Conservation (phyloP, 2,113 vertebrate genomes). For the Ploceus nigricollis region DNA sequence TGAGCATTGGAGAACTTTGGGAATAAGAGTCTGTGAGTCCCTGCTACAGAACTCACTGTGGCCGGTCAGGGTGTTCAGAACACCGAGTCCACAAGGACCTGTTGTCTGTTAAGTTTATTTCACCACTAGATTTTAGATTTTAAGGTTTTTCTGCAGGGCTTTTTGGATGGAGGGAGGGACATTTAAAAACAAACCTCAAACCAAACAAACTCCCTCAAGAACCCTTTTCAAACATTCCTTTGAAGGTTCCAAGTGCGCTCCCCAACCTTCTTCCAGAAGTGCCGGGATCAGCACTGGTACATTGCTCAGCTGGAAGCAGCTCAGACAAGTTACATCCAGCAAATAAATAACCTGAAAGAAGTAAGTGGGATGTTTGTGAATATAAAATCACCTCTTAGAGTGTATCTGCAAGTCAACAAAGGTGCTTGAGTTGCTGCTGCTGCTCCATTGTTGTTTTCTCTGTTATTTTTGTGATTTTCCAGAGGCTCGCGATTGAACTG, state of each 20-base stretch:
- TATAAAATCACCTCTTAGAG: not conserved
- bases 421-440: not conserved
- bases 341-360: slow-evolving; percentile 98
- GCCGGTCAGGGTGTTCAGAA: not conserved
- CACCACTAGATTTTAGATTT: not conserved
- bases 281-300: slow-evolving; percentile 97
- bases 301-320: slow-evolving; percentile 95
- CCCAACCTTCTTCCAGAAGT: slow-evolving; percentile 98
- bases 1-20: not conserved
- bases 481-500: slow-evolving; percentile 94
- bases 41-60: not conserved
- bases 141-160: not conserved
- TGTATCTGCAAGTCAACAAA: not conserved
- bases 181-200: not conserved
- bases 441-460: not conserved
- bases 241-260: slow-evolving; percentile 95
- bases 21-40: not conserved
- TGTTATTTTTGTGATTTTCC: not conserved
- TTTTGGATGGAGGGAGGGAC: not conserved
- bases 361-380: slow-evolving; percentile 61
- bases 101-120: not conserved
- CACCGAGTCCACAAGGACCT: not conserved
- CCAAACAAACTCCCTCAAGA: too few species aligned
- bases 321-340: slow-evolving; percentile 92
- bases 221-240: not conserved